Evolutionary conservation across 2,113 vertebrate genomes (phyloP).

Genomic region (Lasiurus borealis): DNA sequence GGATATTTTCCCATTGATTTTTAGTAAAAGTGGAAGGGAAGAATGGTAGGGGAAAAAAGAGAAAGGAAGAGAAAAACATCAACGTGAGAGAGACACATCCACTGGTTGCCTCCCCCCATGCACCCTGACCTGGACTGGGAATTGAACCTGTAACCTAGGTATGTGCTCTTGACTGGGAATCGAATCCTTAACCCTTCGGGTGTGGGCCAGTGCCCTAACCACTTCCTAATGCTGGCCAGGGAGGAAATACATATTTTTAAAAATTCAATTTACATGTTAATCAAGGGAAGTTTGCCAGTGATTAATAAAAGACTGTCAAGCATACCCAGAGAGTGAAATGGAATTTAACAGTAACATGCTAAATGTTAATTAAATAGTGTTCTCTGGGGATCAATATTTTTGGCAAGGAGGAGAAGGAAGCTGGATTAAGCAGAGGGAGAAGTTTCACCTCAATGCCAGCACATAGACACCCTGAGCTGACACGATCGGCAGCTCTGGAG

Average conservation of each 20-base stretch:
- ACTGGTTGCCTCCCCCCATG: no score
- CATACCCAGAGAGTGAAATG: background rate
- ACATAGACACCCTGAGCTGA: background rate
- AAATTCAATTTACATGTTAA: background rate
- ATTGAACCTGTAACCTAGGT: no score
- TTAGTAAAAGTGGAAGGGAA: no score
- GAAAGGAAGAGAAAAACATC: no score
- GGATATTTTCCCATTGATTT: no score
- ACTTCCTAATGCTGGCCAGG: no score
- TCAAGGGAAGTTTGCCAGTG: background rate
- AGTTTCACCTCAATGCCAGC: background rate
- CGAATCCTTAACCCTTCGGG: no score
- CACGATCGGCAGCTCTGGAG: background rate
- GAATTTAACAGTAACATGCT: background rate
- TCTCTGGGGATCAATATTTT: background rate
- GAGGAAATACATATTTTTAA: background rate
- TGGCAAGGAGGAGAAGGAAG: background rate
- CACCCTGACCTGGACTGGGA: no score
- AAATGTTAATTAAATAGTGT: background rate
- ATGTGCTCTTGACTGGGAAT: no score
- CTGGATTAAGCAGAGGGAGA: background rate
- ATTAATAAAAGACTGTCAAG: conserved; percentile 21
- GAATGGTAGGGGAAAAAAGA: no score
- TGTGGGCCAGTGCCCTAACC: no score
- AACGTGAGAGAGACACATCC: no score